Percentiles rank a stretch among this genome's conserved stretches.
These are phyloP conservation scores for Drosophila maculinotata DNA, from an alignment of 2,888 invertebrate genomes.

Conservation along the genomic window DNA sequence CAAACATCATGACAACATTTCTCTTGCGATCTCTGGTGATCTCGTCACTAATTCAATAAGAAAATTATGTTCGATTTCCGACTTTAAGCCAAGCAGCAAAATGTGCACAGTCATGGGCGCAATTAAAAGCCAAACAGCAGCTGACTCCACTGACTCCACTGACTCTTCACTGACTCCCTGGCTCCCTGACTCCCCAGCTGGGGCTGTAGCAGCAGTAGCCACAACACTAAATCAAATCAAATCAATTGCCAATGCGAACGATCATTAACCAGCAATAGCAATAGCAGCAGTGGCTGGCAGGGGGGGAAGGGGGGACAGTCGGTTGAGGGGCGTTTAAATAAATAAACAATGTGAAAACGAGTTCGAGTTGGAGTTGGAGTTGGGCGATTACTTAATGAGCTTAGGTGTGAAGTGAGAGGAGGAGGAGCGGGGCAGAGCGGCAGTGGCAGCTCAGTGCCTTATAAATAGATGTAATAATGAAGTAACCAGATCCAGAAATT, in stretches of 20 bases:
- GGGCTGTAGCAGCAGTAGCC: constrained; percentile 56
- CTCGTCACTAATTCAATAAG: constrained; percentile 68
- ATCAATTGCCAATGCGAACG: constrained; percentile 79
- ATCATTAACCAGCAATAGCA: constrained; percentile 55
- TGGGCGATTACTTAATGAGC: constrained; percentile 79
- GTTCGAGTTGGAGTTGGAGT: constrained; percentile 49
- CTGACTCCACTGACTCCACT: constrained; percentile 40
- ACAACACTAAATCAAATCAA: constrained; percentile 69
- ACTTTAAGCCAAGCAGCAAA: constrained; percentile 32
- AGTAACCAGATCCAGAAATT: constrained; percentile 75
- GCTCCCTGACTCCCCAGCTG: constrained; percentile 6
- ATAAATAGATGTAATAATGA: constrained; percentile 80
- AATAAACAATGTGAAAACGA: constrained; percentile 75
- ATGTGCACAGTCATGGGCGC: constrained; percentile 63
- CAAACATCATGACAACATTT: constrained; percentile 39
- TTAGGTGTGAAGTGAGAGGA: constrained; percentile 49
- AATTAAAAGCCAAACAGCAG: constrained; percentile 81
- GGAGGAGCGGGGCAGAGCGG: not conserved
- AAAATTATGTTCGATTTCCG: constrained; percentile 77
- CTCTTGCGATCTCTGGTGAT: constrained; percentile 45
- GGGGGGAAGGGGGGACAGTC: not conserved
- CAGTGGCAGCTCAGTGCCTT: constrained; percentile 44
- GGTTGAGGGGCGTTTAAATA: constrained; percentile 64
- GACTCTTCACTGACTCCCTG: constrained; percentile 26
- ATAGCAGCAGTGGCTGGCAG: not conserved